Base-by-base conservation (phyloP, 2,797 vertebrate genomes). In the Pelodytes ibericus region DNA sequence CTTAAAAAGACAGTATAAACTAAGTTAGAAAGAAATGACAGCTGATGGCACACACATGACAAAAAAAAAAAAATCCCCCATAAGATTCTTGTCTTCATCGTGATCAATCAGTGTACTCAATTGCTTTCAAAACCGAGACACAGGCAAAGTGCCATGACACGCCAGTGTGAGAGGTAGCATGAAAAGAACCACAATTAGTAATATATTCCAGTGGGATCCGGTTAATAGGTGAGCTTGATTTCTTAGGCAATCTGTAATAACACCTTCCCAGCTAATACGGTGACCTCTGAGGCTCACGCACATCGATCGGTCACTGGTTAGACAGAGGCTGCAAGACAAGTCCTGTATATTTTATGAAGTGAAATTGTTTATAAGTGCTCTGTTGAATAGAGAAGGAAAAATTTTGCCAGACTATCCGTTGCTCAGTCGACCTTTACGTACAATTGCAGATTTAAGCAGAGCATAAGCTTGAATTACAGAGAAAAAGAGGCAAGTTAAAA, bases 341-440 rank as follows among this genome's bases (percentile, higher is more conserved):
- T 67, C 53, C 70, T 78, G 76, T 78, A 78, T 72, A 72, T 72
- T 78, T 72, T 78, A 78, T 78, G 76, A 78, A 78, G 70, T 51
- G 62, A 68, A 72, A 78, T 78, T 63, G 68, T 78, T 72, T 68
- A 25, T 78, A 68, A 72, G 63, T 68, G 76, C 70, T 24, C 41
- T 41, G 53, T 26, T 78, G 76, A 72, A 78, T 39, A 68, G 75
- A 71, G 56, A 41, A 78, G 39, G 27, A 18, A 78, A 41, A 60
- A 71, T 74, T 44, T 60, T 61, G 57, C 70, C 70, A 66, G 25
- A 72, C 64, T 77, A 59, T 74, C 71, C 60, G 77, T 73, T 70
- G 79, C 77, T 73, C 79, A 80, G 74, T 75, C 73, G 70, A 77
- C 79, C 74, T 80, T 77, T 80, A 64, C 60, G 61, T 51, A 73